Evolutionary conservation across 2,888 invertebrate genomes (phyloP).

Genomic region (Eurois occulta): DNA sequence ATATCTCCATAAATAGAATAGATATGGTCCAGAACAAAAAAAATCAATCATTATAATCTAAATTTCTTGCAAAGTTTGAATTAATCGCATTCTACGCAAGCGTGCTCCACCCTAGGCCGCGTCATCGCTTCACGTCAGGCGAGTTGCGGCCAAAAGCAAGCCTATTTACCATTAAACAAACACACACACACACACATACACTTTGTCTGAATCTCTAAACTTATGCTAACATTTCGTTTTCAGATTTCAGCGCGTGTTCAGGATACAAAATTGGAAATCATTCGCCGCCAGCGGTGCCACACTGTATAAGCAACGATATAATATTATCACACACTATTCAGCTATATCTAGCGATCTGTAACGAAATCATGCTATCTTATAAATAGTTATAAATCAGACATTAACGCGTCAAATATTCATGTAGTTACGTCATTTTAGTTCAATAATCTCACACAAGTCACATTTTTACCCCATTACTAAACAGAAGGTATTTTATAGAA

Average conservation of each 20-base stretch:
- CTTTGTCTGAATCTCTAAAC: too few relatives aligned
- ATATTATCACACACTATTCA: conserved; percentile 21
- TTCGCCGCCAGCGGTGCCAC: conserved; percentile 76
- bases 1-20: too few relatives aligned
- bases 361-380: conserved; percentile 38
- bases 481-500: neutral
- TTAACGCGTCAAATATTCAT: conserved; percentile 10
- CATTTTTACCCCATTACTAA: neutral
- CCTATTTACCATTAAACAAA: too few relatives aligned
- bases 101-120: too few relatives aligned
- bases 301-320: conserved; percentile 73
- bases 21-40: too few relatives aligned
- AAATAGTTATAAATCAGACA: conserved; percentile 3
- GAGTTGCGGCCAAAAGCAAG: too few relatives aligned
- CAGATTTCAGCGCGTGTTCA: conserved; percentile 83
- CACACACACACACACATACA: too few relatives aligned
- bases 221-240: conserved; percentile 19
- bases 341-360: conserved; percentile 21
- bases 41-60: too few relatives aligned
- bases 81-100: too few relatives aligned
- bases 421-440: neutral
- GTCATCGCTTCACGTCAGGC: too few relatives aligned
- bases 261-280: conserved; percentile 71
- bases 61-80: too few relatives aligned
- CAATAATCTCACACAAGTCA: too few relatives aligned